Conservation (phyloP, 2,888 invertebrate species). For the Branchellion lobata region DNA sequence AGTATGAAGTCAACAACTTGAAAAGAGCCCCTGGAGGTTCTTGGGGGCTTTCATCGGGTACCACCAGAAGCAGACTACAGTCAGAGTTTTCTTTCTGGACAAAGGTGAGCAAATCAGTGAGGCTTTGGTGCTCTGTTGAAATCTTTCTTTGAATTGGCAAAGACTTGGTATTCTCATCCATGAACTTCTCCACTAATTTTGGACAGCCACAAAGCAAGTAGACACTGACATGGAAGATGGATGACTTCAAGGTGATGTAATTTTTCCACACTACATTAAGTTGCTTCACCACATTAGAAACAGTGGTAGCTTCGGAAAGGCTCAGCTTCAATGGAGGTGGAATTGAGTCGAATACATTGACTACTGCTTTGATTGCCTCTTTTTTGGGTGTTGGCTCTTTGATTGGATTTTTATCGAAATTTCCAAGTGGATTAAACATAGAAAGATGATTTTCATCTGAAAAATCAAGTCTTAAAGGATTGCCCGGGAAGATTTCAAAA, state of each 20-base stretch:
- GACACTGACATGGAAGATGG: conserved; percentile 91
- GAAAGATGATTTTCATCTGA: conserved; percentile 71
- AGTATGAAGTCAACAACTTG: neutral
- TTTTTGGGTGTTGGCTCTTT: neutral
- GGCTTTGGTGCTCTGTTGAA: neutral
- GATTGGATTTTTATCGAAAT: neutral
- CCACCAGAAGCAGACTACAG: neutral
- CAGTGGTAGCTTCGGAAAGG: conserved; percentile 46
- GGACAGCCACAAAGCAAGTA: conserved; percentile 89
- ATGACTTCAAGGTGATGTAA: conserved; percentile 90
- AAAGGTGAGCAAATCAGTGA: neutral
- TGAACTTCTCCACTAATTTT: conserved; percentile 76
- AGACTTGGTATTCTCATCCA: neutral
- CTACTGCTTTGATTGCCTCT: neutral
- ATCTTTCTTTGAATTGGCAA: conserved; percentile 1
- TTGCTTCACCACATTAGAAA: conserved; percentile 61
- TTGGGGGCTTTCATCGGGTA: neutral
- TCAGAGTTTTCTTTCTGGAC: neutral
- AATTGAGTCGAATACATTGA: neutral
- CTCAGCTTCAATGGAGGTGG: conserved; percentile 3
- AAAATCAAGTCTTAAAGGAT: conserved; percentile 84
- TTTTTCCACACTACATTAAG: conserved; percentile 83
- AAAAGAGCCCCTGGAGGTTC: neutral
- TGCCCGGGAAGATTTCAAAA: conserved; percentile 75
- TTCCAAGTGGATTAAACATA: neutral